Percentiles rank a stretch among this genome's conserved stretches.
Conservation (phyloP, 1,140 invertebrate species). For the Zaprionus kolodkinae region DNA sequence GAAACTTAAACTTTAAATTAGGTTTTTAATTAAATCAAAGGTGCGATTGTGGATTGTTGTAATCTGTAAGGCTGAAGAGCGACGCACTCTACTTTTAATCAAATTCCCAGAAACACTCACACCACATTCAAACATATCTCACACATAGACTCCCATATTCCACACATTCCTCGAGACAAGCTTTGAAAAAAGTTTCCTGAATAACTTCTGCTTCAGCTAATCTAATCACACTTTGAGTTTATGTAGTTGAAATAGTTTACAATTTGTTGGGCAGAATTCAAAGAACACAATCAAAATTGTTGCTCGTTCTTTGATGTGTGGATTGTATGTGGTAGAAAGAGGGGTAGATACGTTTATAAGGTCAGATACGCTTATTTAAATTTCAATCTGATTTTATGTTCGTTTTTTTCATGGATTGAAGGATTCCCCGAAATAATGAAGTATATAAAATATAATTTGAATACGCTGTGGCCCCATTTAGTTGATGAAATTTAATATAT, state of each 20-base stretch:
- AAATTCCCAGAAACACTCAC: not conserved
- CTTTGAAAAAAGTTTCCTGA: not conserved
- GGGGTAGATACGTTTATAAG: not conserved
- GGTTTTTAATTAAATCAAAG: not conserved
- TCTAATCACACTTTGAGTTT: not conserved
- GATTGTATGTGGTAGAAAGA: not conserved
- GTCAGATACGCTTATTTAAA: not conserved
- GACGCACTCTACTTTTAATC: not conserved
- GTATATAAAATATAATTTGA: too few relatives aligned
- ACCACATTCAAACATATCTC: not conserved
- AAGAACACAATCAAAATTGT: slow-evolving; percentile 1
- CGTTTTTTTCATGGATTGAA: too few relatives aligned
- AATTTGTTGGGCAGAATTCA: not conserved
- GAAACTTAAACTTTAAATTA: not conserved
- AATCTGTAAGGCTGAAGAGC: not conserved
- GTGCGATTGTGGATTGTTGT: not conserved
- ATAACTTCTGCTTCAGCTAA: not conserved
- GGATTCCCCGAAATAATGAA: too few relatives aligned
- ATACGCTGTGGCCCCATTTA: too few relatives aligned
- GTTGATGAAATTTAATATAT: too few relatives aligned
- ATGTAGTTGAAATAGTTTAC: not conserved
- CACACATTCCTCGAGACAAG: not conserved
- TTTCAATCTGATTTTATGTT: too few relatives aligned
- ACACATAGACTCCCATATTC: not conserved
- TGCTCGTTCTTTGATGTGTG: not conserved